A percentile compares a stretch with the other conserved stretches of the same genome.
These are phyloP conservation scores for Drosophila hamatofila DNA, from an alignment of 2,888 invertebrate species.

Conservation along the genomic window DNA sequence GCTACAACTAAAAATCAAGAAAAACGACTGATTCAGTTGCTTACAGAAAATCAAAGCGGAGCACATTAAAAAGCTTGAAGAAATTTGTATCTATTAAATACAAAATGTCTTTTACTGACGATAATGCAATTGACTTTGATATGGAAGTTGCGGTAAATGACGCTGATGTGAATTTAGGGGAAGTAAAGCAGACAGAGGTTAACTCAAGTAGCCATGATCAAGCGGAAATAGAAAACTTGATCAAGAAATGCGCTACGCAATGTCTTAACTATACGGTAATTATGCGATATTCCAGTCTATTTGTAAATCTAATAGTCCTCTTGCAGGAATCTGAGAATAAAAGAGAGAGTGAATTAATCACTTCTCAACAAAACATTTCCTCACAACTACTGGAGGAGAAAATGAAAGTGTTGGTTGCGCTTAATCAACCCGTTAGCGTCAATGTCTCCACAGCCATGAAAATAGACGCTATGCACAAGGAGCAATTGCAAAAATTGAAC, in stretches of 20 bases:
- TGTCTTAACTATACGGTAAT: conserved; percentile 10
- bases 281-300: not conserved
- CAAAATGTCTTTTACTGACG: conserved; percentile 4
- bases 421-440: not conserved
- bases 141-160: not conserved
- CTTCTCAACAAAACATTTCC: not conserved
- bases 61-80: not conserved
- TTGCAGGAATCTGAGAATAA: conserved; percentile 14
- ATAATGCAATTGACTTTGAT: conserved; percentile 13
- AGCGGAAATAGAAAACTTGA: not conserved
- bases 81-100: not conserved
- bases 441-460: not conserved
- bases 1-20: not conserved
- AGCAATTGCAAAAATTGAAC: conserved; percentile 8
- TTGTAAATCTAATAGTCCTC: not conserved
- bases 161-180: not conserved
- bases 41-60: not conserved
- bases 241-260: conserved; percentile 5
- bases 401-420: conserved; percentile 2
- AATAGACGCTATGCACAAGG: not conserved
- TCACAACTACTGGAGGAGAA: conserved; percentile 4
- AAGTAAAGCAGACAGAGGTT: not conserved
- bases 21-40: not conserved
- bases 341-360: not conserved
- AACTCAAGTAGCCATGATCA: fast-evolving